Evolutionary conservation across 2,113 vertebrate genomes (phyloP).

Genomic region (Clupea harengus): DNA sequence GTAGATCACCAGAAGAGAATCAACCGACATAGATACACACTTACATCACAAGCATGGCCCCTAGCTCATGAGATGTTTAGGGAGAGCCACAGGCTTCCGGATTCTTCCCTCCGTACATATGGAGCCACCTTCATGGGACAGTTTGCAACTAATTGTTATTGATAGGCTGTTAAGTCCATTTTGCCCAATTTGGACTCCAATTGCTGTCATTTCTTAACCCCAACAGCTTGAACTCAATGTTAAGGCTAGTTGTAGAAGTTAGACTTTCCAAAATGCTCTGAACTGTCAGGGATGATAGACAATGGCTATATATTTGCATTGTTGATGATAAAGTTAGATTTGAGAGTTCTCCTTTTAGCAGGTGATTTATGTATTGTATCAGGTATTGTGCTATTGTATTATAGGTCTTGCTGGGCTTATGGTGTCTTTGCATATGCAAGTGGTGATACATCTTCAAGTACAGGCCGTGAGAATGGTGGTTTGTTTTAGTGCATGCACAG

Average conservation of each 20-base stretch:
- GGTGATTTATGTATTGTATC: background rate
- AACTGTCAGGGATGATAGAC: too few species aligned
- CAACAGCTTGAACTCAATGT: background rate
- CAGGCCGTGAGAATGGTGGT: background rate
- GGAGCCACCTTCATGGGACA: background rate
- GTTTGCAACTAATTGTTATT: background rate
- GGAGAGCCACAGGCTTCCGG: too few species aligned
- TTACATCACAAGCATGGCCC: background rate
- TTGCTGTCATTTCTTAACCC: background rate
- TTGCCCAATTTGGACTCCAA: background rate
- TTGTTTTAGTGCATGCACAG: background rate
- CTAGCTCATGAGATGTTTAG: background rate
- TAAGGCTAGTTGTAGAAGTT: background rate
- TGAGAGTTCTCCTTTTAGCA: background rate
- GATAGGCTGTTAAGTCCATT: background rate
- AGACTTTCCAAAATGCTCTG: background rate
- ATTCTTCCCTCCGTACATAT: background rate
- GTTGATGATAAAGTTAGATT: background rate
- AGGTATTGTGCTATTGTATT: background rate
- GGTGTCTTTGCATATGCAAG: background rate
- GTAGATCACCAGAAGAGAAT: constrained; percentile 57
- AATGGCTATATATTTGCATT: too few species aligned
- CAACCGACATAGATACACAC: background rate
- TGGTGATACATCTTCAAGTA: background rate
- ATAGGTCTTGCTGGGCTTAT: background rate